These are phyloP conservation scores for Artibeus lituratus DNA, from an alignment of 2,797 vertebrate genomes.

Conservation along the genomic window DNA sequence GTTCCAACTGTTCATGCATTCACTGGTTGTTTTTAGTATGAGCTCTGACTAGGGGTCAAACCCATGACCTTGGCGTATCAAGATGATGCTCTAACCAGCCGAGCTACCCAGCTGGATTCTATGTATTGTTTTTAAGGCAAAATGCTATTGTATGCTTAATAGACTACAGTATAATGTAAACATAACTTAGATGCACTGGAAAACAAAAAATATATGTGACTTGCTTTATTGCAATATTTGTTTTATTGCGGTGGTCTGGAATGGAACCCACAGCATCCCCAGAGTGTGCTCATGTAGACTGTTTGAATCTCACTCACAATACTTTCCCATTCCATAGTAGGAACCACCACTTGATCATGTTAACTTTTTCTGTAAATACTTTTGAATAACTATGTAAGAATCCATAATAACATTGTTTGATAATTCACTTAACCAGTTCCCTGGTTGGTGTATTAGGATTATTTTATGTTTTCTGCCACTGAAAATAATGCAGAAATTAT, in stretches of 20 bases:
- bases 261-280: background rate
- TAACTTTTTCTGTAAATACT: background rate
- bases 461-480: slow-evolving; percentile 22
- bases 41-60: background rate
- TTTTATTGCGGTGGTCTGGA: background rate
- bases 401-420: background rate
- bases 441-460: background rate
- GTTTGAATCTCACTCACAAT: background rate
- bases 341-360: background rate
- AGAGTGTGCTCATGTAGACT: background rate
- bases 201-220: background rate
- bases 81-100: background rate
- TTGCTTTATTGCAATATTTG: background rate
- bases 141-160: background rate
- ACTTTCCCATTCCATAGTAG: background rate
- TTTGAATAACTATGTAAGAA: background rate
- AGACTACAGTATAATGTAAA: background rate
- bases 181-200: background rate
- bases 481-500: background rate
- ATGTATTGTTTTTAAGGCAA: background rate
- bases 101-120: background rate
- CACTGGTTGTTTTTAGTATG: background rate
- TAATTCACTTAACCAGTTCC: background rate
- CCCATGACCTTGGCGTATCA: background rate
- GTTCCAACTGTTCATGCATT: background rate